Base-by-base conservation (phyloP, 1,140 invertebrate genomes). In the Rhyacophila brunnea region DNA sequence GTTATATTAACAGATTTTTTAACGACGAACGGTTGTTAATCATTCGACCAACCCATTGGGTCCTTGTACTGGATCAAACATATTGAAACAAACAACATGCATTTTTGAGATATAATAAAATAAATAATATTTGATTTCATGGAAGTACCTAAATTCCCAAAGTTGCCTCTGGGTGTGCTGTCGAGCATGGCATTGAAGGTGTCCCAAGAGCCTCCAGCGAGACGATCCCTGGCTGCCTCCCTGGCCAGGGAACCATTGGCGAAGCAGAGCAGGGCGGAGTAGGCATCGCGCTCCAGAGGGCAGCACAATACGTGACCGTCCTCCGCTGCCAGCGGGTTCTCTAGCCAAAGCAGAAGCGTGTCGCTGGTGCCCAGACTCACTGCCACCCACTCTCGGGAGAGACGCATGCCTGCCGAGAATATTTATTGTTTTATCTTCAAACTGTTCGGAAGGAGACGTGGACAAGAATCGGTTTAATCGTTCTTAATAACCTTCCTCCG, bases 301-400 rank as follows among this genome's bases (percentile, higher is more conserved):
- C 95, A 96, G 61, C 88, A 87, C 2, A 97, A 81, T 23, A 97
- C 80, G 70, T 97, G 92, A 0, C 95, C 95, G 48, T 92, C 86
- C 1, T 85, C 69, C 0, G 87, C 77, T 5, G 81, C 77, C 15
- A 80, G 85, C 0, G 90, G 85, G 18, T 86, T 74, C 32, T 82
- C 72, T 1, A 96, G 73, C 77, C 87, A 92, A 19, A 96, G 75
- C 68, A 98, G 90, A 0, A 96, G 67, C 0, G 93, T 96, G 74
- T 98, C 96, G 68, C 93, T 96, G 0, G 95, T 96, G 2, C 95
- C 94, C 1, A 98, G 80, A 67, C 92, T 96, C 6, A 96, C 86
- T 1, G 88, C 91, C 7, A 98, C 78, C 78, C 96, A 95, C 36
- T 87, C 87, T 46, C 87, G 75, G 10, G 83, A 81, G 5, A 97